Conservation (phyloP, 2,113 vertebrate species). For the Dicentrarchus labrax region DNA sequence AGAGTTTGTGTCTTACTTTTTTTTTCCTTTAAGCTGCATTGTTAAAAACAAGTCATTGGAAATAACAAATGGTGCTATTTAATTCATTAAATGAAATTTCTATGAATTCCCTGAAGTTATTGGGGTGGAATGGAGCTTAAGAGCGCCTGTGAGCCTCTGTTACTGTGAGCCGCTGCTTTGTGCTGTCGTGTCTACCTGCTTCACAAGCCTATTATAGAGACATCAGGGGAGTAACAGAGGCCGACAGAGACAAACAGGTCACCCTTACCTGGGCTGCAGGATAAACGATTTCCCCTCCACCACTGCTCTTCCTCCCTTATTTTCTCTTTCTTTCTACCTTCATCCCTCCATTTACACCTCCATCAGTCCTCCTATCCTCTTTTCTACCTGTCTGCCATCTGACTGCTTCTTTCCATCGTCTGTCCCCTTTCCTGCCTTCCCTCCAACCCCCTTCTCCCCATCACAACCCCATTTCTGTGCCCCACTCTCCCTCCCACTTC, state of each 20-base stretch:
- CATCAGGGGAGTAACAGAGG: constrained; percentile 73
- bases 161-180: constrained; percentile 44
- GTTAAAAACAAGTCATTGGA: constrained; percentile 41
- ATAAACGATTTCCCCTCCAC: constrained; percentile 70
- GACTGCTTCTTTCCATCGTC: constrained; percentile 43
- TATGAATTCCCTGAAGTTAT: constrained; percentile 43
- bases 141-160: constrained; percentile 40
- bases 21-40: constrained; percentile 10
- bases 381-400: constrained; percentile 32
- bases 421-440: constrained; percentile 11
- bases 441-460: constrained; percentile 26
- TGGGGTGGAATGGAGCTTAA: constrained; percentile 22
- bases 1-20: constrained; percentile 6
- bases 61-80: constrained; percentile 53
- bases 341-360: constrained; percentile 39
- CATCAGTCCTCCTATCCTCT: constrained; percentile 45
- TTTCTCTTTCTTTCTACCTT: constrained; percentile 38
- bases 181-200: constrained; percentile 65
- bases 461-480: constrained; percentile 22
- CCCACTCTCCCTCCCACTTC: not conserved
- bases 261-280: constrained; percentile 75
- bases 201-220: constrained; percentile 75
- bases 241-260: constrained; percentile 81
- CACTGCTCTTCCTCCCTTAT: constrained; percentile 46
- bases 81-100: constrained; percentile 54